These are phyloP conservation scores for Carterocephalus palaemon DNA, from an alignment of 2,888 invertebrate species.

Conservation along the genomic window DNA sequence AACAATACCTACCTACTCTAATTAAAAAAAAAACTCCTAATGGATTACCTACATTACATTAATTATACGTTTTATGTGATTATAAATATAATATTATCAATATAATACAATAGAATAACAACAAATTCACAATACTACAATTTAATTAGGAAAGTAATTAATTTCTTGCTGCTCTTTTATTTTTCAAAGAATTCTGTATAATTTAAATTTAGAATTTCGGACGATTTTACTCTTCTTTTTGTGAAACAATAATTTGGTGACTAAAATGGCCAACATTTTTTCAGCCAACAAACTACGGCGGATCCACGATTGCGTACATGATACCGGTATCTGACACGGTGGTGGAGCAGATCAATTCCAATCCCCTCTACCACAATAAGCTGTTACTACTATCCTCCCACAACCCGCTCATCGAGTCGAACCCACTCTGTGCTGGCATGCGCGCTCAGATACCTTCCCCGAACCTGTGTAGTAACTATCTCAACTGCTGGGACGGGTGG, in stretches of 20 bases:
- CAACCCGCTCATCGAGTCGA: conserved; percentile 52
- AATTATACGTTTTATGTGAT: background rate
- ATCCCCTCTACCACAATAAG: conserved; percentile 61
- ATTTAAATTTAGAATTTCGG: too few relatives aligned
- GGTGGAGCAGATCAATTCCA: conserved; percentile 54
- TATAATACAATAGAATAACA: too few relatives aligned
- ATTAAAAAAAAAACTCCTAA: background rate
- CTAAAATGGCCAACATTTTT: conserved; percentile 19
- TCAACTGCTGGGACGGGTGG: conserved; percentile 86
- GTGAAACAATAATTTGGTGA: too few relatives aligned
- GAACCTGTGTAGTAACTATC: conserved; percentile 79
- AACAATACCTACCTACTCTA: background rate
- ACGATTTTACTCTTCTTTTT: too few relatives aligned
- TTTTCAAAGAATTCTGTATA: too few relatives aligned
- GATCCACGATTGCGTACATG: conserved; percentile 52
- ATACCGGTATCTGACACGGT: conserved; percentile 67
- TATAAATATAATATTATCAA: too few relatives aligned
- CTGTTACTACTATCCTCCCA: conserved; percentile 47
- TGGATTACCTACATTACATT: background rate
- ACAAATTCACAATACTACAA: too few relatives aligned
- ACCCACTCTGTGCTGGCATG: conserved; percentile 62
- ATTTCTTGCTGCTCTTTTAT: too few relatives aligned
- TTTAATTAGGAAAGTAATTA: too few relatives aligned
- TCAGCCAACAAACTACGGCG: conserved; percentile 45
- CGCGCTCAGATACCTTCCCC: conserved; percentile 82